Conservation (phyloP, 2,113 vertebrate genomes). For the Daboia siamensis region DNA sequence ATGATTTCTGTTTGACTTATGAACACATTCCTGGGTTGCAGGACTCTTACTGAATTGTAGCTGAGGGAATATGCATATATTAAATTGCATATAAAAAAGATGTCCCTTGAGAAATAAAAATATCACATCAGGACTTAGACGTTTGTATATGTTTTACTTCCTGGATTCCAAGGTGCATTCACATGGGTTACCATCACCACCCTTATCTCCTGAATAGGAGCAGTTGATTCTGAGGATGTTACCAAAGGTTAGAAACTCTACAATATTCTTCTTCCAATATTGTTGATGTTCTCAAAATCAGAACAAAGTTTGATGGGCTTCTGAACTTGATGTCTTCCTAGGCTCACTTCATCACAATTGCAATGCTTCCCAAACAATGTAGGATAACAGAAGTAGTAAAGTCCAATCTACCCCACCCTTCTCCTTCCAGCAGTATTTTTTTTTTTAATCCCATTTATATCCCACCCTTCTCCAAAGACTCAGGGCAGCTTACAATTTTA, state of each 20-base stretch:
- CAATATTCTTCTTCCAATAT: neutral
- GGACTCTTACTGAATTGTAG: neutral
- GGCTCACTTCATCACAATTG: neutral
- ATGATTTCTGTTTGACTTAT: neutral
- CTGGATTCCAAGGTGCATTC: neutral
- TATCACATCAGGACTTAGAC: neutral
- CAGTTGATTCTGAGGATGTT: neutral
- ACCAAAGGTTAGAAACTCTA: neutral
- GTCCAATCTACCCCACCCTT: neutral
- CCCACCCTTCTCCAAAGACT: no score
- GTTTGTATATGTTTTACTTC: neutral
- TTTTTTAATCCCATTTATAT: no score
- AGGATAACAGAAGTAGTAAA: neutral
- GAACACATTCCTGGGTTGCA: neutral
- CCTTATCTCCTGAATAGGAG: neutral
- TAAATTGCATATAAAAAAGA: neutral
- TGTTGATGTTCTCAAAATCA: neutral
- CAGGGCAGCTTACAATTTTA: no score
- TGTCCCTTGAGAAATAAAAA: neutral
- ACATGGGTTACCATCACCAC: neutral
- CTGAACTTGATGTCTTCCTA: neutral
- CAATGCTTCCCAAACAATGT: neutral
- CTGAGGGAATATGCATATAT: neutral
- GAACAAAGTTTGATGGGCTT: neutral
- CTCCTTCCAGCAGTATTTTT: no score